Conservation (phyloP, 92 coral and sea anemone species). For the Zoanthus sansibaricus region DNA sequence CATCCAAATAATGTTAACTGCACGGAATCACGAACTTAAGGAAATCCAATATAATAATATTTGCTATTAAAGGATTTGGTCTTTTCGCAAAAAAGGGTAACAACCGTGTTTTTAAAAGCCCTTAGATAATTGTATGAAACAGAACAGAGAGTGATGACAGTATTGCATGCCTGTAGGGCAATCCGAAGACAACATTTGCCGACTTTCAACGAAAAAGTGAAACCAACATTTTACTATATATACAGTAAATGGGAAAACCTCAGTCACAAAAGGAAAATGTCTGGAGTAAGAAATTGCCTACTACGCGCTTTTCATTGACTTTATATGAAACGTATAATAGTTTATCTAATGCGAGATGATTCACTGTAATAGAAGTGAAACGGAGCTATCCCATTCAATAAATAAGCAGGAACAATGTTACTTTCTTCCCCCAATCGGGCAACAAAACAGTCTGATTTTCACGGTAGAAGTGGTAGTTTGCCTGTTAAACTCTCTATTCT, state of each 20-base stretch:
- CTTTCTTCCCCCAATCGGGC: background rate
- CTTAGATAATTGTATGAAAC: background rate
- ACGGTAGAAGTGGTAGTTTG: constrained; percentile 23
- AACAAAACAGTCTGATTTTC: background rate
- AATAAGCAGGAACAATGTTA: constrained; percentile 10
- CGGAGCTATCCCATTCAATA: background rate
- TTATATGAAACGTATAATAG: background rate
- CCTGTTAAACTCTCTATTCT: constrained; percentile 58
- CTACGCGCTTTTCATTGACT: background rate
- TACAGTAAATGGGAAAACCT: background rate
- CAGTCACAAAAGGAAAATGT: background rate
- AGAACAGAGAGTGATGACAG: background rate
- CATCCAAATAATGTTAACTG: too few relatives aligned
- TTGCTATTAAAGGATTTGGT: too few relatives aligned
- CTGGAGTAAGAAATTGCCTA: background rate
- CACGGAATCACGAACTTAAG: too few relatives aligned
- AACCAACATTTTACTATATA: background rate
- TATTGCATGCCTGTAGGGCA: too few relatives aligned
- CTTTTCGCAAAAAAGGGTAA: too few relatives aligned
- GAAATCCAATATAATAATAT: too few relatives aligned
- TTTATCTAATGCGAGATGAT: constrained; percentile 2
- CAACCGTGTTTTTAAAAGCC: too few relatives aligned
- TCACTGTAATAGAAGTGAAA: background rate
- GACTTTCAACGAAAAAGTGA: background rate
- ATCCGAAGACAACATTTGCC: background rate